Base-by-base conservation (phyloP, 2,888 invertebrate genomes). In the Orthonychiurus folsomi region DNA sequence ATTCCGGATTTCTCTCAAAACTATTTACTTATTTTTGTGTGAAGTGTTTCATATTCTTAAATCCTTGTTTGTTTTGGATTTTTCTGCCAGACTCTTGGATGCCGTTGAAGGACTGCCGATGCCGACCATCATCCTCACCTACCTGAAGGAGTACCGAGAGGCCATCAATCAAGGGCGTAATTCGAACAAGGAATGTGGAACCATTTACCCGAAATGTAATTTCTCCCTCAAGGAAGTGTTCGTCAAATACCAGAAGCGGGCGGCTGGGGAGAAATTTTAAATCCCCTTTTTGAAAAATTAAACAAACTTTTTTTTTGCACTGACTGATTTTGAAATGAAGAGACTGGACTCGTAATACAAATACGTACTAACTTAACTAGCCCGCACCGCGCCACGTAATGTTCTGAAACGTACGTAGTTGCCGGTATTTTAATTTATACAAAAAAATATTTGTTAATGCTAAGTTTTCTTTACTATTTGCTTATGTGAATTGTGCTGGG, bases 151-250 rank as follows among this genome's bases (percentile, higher is more conserved):
- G 52, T 71, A 71, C 68, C 68, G 68, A 61, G 69, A 69, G 58
- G 73, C 73, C 50, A 66, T 73, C 54, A 64, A 58, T 54, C 65
- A 69, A 65, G 73, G 69, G 12, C 70, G 67, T 63, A 69, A 69
- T 53, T 64, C 71, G n/a, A 56, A 65, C 20, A 68, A 69, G 66
- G 66, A 67, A 47, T 73, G 73, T 54, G 65, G 65, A 9, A 58
- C 64, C 23, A 53, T 67, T 24, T 73, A 70, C 57, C 50, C 66
- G 5, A 54, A 62, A 21, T 73, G 73, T 64, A 65, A 66, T 48
- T 73, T 71, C 65, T 71, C 73, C 52, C 67, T 71, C 67, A 73
- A 71, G 63, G 70, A 73, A 53, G 65, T 70, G 18, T 59, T 71
- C 60, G 63, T 62, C 50, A 69, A 67, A 59, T 63, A 62, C 27